Evolutionary conservation across 2,888 invertebrate genomes (phyloP).

Genomic region (Drosophila picticornis): DNA sequence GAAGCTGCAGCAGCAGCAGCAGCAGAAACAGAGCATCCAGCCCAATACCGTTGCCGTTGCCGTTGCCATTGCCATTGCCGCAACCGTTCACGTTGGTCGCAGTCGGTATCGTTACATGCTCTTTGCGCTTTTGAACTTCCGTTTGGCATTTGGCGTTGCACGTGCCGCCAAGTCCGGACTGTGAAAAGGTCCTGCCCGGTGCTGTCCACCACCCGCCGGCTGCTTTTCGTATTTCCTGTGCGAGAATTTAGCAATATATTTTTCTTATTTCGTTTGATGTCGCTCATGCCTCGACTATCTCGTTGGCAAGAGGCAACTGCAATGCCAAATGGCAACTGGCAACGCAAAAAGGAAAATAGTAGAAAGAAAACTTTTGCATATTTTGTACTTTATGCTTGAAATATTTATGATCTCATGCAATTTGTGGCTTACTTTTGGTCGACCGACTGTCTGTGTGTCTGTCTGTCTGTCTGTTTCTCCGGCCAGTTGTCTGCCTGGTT

Average conservation of each 20-base stretch:
- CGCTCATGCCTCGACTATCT: conserved; percentile 35
- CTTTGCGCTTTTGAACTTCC: conserved; percentile 75
- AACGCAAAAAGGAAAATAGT: conserved; percentile 50
- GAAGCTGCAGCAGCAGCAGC: background rate
- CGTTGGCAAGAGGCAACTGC: conserved; percentile 20
- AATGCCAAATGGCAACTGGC: conserved; percentile 31
- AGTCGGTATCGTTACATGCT: conserved; percentile 62
- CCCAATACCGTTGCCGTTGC: conserved; percentile 7
- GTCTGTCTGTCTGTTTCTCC: conserved; percentile 35
- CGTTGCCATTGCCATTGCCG: background rate
- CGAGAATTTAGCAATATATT: conserved; percentile 72
- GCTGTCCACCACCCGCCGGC: conserved; percentile 44
- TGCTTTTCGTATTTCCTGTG: conserved; percentile 52
- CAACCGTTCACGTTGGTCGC: conserved; percentile 4
- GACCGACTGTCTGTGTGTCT: conserved; percentile 39
- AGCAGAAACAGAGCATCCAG: conserved; percentile 5
- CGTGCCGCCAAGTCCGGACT: conserved; percentile 55
- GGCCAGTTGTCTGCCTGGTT: conserved; percentile 22
- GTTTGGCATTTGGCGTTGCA: conserved; percentile 71
- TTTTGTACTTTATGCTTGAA: conserved; percentile 80
- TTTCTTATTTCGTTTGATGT: conserved; percentile 71
- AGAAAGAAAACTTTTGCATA: conserved; percentile 75
- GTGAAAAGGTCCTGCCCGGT: conserved; percentile 10
- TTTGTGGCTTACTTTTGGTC: conserved; percentile 78
- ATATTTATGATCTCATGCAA: conserved; percentile 80